These are phyloP conservation scores for Mionectes olivaceus DNA, from an alignment of 2,797 vertebrate species.

Conservation along the genomic window DNA sequence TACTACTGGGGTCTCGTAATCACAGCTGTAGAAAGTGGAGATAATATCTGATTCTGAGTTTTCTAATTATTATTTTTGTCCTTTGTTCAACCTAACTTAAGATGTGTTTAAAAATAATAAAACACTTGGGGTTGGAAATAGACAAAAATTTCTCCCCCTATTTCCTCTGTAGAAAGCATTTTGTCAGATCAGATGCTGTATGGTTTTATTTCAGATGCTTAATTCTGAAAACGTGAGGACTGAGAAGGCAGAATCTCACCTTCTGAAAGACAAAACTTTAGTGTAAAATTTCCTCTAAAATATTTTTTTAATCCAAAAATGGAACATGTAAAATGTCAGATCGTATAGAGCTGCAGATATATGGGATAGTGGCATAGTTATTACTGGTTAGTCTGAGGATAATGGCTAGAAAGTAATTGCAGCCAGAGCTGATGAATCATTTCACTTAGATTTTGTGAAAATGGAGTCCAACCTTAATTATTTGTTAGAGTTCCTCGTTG, in stretches of 20 bases:
- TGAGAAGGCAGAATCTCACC: neutral
- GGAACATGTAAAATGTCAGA: neutral
- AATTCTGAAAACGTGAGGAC: neutral
- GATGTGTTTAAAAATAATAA: neutral
- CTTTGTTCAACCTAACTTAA: neutral
- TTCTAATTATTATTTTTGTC: neutral
- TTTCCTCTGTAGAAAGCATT: neutral
- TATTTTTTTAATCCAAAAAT: neutral
- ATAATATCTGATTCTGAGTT: neutral
- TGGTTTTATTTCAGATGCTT: neutral
- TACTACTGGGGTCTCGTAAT: neutral
- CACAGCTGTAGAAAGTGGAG: neutral
- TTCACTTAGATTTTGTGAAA: slow-evolving; percentile 65
- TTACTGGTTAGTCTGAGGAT: slow-evolving; percentile 26
- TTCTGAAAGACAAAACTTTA: slow-evolving; percentile 23
- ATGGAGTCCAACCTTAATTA: slow-evolving; percentile 55
- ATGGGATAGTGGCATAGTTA: slow-evolving; percentile 36
- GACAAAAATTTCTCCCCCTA: neutral
- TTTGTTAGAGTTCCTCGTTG: slow-evolving; percentile 27
- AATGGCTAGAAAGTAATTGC: slow-evolving; percentile 56
- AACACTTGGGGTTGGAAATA: neutral
- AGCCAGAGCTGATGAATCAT: slow-evolving; percentile 64
- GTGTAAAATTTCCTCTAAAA: neutral
- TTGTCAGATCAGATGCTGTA: neutral
- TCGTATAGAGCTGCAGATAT: slow-evolving; percentile 24